Conservation (phyloP, 2,888 invertebrate genomes). For the Sarcophaga subvicina region DNA sequence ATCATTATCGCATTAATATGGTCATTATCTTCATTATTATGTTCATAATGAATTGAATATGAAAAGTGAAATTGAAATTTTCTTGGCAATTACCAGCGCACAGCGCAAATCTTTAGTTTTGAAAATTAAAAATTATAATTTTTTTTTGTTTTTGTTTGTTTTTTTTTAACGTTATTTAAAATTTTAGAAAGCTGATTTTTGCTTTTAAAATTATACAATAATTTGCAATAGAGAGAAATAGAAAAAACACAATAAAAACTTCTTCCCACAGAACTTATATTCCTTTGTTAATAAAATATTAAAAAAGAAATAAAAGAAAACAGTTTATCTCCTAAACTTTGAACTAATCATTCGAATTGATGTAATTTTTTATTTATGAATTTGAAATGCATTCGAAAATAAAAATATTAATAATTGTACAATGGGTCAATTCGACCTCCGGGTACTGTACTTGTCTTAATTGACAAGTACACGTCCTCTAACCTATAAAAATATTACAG, state of each 20-base stretch:
- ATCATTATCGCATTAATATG: not conserved
- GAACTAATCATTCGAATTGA: not conserved
- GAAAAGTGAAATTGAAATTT: constrained; percentile 52
- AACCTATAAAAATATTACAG: constrained; percentile 1
- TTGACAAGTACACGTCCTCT: no score
- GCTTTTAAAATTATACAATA: constrained; percentile 8
- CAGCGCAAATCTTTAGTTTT: not conserved
- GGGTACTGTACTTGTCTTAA: no score
- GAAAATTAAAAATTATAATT: constrained; percentile 16
- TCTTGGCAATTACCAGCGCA: constrained; percentile 8
- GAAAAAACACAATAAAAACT: constrained; percentile 2
- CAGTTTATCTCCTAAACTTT: constrained; percentile 22
- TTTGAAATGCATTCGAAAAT: no score
- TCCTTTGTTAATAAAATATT: constrained; percentile 12
- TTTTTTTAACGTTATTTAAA: constrained; percentile 26
- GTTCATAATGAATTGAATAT: constrained; percentile 23
- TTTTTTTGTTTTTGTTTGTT: constrained; percentile 28
- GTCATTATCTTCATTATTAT: not conserved
- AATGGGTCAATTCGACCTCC: no score
- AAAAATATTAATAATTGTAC: no score
- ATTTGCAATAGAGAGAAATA: constrained; percentile 26
- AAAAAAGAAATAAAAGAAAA: constrained; percentile 8
- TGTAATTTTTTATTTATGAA: no score
- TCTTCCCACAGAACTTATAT: constrained; percentile 39
- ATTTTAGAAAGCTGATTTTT: not conserved